These are phyloP conservation scores for Cyclophora punctaria DNA, from an alignment of 2,888 invertebrate genomes.

Conservation along the genomic window DNA sequence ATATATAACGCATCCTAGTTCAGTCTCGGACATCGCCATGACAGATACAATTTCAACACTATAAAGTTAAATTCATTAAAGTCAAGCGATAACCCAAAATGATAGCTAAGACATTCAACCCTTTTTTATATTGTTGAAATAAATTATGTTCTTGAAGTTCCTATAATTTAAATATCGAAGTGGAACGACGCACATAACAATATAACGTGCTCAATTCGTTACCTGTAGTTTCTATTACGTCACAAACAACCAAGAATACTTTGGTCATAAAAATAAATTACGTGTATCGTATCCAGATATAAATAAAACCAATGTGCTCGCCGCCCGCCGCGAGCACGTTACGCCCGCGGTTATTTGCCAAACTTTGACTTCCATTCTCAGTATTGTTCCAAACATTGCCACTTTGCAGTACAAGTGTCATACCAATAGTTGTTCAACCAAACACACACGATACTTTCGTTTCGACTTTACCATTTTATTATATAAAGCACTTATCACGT, in stretches of 20 bases:
- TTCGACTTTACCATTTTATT: background rate
- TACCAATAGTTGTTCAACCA: slow-evolving; percentile 2
- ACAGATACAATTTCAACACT: no score
- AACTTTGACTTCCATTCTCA: slow-evolving; percentile 15
- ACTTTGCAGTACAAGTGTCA: slow-evolving; percentile 3
- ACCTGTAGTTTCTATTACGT: background rate
- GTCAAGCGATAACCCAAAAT: background rate
- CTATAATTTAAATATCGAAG: no score
- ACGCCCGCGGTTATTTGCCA: slow-evolving; percentile 9
- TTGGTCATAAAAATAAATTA: background rate
- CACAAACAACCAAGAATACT: no score
- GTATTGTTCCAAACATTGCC: slow-evolving; percentile 1
- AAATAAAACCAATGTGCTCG: no score
- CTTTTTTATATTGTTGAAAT: no score
- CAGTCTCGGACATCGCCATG: no score
- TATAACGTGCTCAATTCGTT: background rate
- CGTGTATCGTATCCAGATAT: background rate
- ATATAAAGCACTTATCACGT: background rate
- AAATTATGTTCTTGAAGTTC: background rate
- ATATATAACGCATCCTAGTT: no score
- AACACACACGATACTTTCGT: slow-evolving; percentile 2
- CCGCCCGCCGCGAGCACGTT: no score
- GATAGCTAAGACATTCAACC: no score
- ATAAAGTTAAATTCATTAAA: background rate
- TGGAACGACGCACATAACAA: no score